A percentile compares a stretch with the other conserved stretches of the same genome.
phyloP scores from a whole-genome alignment of 2,113 vertebrate genomes.

The Sterrhoptilus dennistouni region DNA sequence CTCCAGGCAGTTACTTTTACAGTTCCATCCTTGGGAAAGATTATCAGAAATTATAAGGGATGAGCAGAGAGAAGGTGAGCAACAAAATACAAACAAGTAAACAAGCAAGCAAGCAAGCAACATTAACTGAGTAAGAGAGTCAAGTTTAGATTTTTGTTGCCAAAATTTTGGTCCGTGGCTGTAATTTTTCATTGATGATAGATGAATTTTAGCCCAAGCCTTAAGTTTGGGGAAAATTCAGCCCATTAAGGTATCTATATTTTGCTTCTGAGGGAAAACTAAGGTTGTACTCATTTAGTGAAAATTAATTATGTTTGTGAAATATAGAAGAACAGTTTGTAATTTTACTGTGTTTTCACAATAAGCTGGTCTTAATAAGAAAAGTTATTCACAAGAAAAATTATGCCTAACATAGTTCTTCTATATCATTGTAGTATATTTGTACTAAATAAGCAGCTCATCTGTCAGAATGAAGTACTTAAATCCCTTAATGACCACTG shows the following conservation, averaged over 20 bases:
- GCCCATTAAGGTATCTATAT: not conserved
- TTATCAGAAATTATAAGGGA: not conserved
- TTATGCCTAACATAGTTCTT: not conserved
- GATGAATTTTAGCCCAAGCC: not conserved
- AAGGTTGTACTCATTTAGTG: not conserved
- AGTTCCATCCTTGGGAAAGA: not conserved
- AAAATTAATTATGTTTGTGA: not conserved
- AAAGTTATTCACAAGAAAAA: conserved; percentile 20
- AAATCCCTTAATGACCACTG: conserved; percentile 19
- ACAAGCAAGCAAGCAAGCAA: not conserved
- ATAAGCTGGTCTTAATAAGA: not conserved
- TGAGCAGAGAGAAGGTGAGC: not conserved
- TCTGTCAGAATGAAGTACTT: conserved; percentile 22
- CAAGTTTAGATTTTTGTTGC: not conserved
- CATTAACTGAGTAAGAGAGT: not conserved
- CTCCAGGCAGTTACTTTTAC: not conserved
- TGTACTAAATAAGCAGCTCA: conserved; percentile 18
- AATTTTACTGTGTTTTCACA: not conserved
- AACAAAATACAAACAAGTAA: not conserved
- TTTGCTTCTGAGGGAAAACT: not conserved
- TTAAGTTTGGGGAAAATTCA: not conserved
- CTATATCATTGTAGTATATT: not conserved
- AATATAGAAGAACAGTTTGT: not conserved
- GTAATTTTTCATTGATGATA: not conserved
- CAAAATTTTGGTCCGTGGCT: not conserved